Percentiles rank a stretch among this genome's conserved stretches.
phyloP scores from a whole-genome alignment of 2,797 vertebrate genomes.

The Champsocephalus esox region DNA sequence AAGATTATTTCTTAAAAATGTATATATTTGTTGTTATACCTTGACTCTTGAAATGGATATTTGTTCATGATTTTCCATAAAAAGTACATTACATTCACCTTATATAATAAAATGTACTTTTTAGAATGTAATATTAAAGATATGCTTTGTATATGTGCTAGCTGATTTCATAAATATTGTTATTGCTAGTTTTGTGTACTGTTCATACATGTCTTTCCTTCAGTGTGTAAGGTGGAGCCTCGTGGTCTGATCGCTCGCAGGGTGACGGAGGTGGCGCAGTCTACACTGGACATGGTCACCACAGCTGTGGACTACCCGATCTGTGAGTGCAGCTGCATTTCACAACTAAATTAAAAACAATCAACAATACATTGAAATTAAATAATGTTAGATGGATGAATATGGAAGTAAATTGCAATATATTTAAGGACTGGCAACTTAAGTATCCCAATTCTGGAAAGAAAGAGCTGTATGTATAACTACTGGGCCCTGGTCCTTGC shows the following conservation, averaged over 20 bases:
- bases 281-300: constrained; percentile 85
- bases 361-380: too few relatives aligned
- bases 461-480: not conserved
- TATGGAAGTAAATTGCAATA: not conserved
- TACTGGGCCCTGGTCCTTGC: not conserved
- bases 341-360: not conserved
- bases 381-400: not conserved
- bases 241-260: constrained; percentile 85
- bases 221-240: constrained; percentile 80
- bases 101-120: too few relatives aligned
- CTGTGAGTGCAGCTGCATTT: constrained; percentile 77
- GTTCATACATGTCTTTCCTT: not conserved
- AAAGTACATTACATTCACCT: too few relatives aligned
- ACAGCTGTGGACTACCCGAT: constrained; percentile 88
- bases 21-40: too few relatives aligned
- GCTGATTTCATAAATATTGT: not conserved
- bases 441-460: too few relatives aligned
- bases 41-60: too few relatives aligned
- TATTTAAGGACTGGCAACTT: not conserved
- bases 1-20: too few relatives aligned
- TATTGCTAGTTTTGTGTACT: not conserved
- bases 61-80: too few relatives aligned
- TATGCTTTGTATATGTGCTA: not conserved
- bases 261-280: constrained; percentile 88
- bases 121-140: too few relatives aligned